phyloP scores from a whole-genome alignment of 2,888 invertebrate genomes.

The Neelides folsomi region DNA sequence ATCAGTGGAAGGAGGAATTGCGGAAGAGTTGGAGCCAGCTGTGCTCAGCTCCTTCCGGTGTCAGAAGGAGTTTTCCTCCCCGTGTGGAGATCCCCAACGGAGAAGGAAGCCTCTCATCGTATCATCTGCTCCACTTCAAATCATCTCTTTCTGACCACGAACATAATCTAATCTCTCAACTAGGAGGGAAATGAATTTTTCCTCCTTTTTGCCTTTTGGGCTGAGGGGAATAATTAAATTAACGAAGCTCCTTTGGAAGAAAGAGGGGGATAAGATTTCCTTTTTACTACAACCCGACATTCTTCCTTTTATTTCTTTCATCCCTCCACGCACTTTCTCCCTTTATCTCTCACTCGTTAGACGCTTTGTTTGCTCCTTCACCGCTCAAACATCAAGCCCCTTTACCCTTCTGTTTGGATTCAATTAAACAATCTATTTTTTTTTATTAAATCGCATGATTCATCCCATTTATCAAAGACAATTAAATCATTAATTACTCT shows the following conservation, averaged over 20 bases:
- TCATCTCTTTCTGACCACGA: slow-evolving; percentile 17
- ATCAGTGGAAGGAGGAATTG: no score
- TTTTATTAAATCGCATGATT: no score
- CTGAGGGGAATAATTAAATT: slow-evolving; percentile 23
- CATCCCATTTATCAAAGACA: no score
- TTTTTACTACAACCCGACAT: background rate
- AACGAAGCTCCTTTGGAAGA: slow-evolving; percentile 16
- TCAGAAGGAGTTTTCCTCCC: no score
- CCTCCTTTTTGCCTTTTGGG: slow-evolving; percentile 21
- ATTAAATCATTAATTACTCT: no score
- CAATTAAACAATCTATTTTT: no score
- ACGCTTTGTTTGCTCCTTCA: background rate
- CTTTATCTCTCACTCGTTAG: background rate
- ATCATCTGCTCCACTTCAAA: no score
- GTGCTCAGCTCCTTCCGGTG: no score
- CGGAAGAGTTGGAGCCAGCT: no score
- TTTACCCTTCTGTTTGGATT: background rate
- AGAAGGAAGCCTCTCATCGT: no score
- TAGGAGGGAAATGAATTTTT: slow-evolving; percentile 24
- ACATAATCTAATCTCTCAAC: slow-evolving; percentile 21
- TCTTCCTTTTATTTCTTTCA: background rate
- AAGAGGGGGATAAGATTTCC: slow-evolving; percentile 1
- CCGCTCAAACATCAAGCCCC: background rate
- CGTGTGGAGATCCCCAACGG: no score
- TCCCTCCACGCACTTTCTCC: background rate